Evolutionary conservation across 1,140 invertebrate genomes (phyloP).

Genomic region (Arctopsyche grandis): DNA sequence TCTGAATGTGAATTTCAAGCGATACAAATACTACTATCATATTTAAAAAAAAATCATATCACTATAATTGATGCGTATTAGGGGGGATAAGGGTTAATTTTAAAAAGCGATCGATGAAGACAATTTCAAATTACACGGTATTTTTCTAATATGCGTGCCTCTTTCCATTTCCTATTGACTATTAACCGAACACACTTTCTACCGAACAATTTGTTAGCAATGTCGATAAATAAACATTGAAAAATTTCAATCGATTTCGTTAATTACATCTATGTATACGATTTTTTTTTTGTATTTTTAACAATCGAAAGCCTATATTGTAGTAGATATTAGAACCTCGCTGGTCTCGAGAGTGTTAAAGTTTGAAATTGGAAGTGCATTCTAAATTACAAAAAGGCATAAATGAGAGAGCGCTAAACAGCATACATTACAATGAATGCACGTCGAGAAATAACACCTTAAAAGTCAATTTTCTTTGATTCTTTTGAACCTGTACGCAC

Average conservation of each 20-base stretch:
- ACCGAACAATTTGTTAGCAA: neutral
- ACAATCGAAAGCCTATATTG: too few relatives aligned
- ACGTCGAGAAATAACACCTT: neutral
- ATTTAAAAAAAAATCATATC: too few relatives aligned
- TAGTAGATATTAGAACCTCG: too few relatives aligned
- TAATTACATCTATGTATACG: neutral
- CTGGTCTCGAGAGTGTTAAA: too few relatives aligned
- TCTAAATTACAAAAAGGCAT: neutral
- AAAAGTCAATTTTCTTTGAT: constrained; percentile 26
- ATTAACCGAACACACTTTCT: neutral
- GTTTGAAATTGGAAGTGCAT: neutral
- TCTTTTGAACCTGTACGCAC: neutral
- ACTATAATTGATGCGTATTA: too few relatives aligned
- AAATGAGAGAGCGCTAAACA: neutral
- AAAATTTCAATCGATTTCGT: neutral
- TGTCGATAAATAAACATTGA: neutral
- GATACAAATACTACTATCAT: too few relatives aligned
- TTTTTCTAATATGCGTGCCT: neutral
- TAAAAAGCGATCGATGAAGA: neutral
- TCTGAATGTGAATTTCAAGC: too few relatives aligned
- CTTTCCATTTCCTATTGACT: neutral
- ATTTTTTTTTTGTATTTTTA: neutral
- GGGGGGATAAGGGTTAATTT: neutral
- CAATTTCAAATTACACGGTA: neutral
- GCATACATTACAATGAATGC: neutral